Evolutionary conservation across 23 tunicate genomes (phyloP), one percentile per base, ranked within the genome.

Genomic region (Halocynthia roretzi): DNA sequence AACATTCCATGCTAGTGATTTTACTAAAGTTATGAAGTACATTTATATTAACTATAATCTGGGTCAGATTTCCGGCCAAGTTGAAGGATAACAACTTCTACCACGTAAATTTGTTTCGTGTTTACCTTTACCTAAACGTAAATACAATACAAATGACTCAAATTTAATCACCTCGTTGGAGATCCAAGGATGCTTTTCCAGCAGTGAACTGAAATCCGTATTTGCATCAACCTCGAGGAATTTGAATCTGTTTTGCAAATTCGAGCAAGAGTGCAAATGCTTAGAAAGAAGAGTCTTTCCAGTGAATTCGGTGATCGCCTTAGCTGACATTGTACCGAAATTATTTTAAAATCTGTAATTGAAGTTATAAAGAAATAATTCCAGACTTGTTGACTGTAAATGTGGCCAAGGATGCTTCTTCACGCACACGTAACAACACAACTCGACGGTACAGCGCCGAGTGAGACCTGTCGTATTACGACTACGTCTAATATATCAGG

Each of bases 261-360:
- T 50, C 4, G 80, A 56, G 18, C 64, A 56, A 15, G 70, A 75
- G 54, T 61, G 61, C 54, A 95, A 12, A 71, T 95, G 82, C 50
- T 78, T 77, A 57, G 81, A 85, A 12, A 89, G 66, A 65, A 89
- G 88, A 10, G 57, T 69, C 53, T 96, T 96, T 21, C 81, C 96
- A 78, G 91, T 83, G 21, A 71, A 62, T 72, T 96, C 99, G 76
- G 52, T 20, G 50, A 96, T 85, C 18, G 99, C 99, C 80, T 96
- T 96, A 8, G 96, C 99, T 51, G 99, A 85, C 99, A 96, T 50
- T 71, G 77, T 71, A n/a, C 14, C 14, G 20, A 67, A n/a, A 20
- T 10, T 5, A 65, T 65, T 65, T 65, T 11, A 15, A 65, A 65
- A 65, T 6, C 17, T 65, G 19, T 65, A 5, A 65, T 14, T 58